phyloP scores from a whole-genome alignment of 2,888 invertebrate genomes.

The Rhagonycha fulva region DNA sequence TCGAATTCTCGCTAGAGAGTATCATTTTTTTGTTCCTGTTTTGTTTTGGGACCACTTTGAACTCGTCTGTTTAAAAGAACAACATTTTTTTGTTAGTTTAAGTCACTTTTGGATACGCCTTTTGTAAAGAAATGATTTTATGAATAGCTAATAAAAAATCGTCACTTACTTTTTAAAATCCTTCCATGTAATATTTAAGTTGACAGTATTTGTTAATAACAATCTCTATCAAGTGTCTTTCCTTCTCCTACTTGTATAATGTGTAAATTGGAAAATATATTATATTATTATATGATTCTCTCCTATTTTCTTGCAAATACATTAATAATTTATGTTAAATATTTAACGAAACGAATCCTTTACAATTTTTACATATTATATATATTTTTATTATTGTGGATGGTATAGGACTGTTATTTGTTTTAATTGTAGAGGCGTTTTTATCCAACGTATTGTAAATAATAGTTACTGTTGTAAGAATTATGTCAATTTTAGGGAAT shows the following conservation, averaged over 20 bases:
- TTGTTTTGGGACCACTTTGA: slow-evolving; percentile 1
- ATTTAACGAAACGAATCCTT: slow-evolving; percentile 1
- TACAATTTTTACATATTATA: slow-evolving; percentile 28
- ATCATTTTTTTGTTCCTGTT: background rate
- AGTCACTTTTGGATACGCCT: background rate
- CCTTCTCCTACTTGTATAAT: slow-evolving; percentile 10
- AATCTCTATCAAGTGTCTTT: slow-evolving; percentile 23
- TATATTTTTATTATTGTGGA: slow-evolving; percentile 49
- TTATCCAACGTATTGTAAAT: slow-evolving; percentile 36
- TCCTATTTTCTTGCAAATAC: slow-evolving; percentile 11
- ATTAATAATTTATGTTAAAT: slow-evolving; percentile 6
- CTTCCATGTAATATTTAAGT: slow-evolving; percentile 32
- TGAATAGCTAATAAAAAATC: background rate
- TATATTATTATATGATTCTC: slow-evolving; percentile 33
- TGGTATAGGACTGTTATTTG: slow-evolving; percentile 52
- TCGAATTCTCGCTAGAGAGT: background rate
- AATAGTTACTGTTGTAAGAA: slow-evolving; percentile 64
- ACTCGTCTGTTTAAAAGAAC: background rate
- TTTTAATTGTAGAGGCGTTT: slow-evolving; percentile 40
- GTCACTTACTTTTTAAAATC: slow-evolving; percentile 10
- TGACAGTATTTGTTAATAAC: slow-evolving; percentile 33
- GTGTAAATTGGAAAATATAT: slow-evolving; percentile 36
- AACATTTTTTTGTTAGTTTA: background rate
- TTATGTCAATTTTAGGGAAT: slow-evolving; percentile 73
- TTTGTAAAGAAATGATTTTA: background rate